Evolutionary conservation across 2,888 invertebrate genomes (phyloP).

Genomic region (Cerceris ruficornis): DNA sequence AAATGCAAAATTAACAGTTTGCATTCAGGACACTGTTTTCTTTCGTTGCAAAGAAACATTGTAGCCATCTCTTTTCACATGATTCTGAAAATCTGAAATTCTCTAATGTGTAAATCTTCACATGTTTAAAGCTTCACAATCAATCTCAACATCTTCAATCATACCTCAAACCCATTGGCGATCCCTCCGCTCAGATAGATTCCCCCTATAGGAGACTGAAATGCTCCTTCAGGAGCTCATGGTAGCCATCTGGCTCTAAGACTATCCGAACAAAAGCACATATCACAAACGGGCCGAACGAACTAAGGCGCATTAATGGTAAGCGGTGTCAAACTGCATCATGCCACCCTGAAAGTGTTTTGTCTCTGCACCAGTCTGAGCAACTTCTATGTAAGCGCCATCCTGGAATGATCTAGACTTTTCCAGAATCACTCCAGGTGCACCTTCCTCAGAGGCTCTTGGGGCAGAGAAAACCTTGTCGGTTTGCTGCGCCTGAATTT

Average conservation of each 20-base stretch:
- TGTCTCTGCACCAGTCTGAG: constrained; percentile 62
- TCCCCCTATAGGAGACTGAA: too few species aligned
- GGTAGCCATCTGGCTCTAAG: background rate
- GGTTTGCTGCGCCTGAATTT: constrained; percentile 41
- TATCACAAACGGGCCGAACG: background rate
- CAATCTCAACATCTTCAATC: too few species aligned
- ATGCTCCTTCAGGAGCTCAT: too few species aligned
- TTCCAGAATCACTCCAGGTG: constrained; percentile 46
- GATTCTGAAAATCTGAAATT: too few species aligned
- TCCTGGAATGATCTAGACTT: constrained; percentile 76
- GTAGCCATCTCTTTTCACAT: too few species aligned
- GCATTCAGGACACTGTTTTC: too few species aligned
- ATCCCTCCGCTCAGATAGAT: too few species aligned
- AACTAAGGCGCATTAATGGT: constrained; percentile 76
- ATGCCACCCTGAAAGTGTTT: constrained; percentile 75
- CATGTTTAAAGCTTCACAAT: too few species aligned
- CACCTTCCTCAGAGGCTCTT: background rate
- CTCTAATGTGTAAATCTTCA: too few species aligned
- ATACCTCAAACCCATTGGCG: too few species aligned
- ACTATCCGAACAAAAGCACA: background rate
- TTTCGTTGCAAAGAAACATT: too few species aligned
- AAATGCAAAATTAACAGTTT: too few species aligned
- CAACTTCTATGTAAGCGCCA: constrained; percentile 68
- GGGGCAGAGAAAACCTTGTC: constrained; percentile 8
- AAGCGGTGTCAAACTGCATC: constrained; percentile 79